A percentile compares a stretch with the other conserved stretches of the same genome.
Conservation (phyloP, 1,140 invertebrate species). For the Caenorhabditis briggsae region DNA sequence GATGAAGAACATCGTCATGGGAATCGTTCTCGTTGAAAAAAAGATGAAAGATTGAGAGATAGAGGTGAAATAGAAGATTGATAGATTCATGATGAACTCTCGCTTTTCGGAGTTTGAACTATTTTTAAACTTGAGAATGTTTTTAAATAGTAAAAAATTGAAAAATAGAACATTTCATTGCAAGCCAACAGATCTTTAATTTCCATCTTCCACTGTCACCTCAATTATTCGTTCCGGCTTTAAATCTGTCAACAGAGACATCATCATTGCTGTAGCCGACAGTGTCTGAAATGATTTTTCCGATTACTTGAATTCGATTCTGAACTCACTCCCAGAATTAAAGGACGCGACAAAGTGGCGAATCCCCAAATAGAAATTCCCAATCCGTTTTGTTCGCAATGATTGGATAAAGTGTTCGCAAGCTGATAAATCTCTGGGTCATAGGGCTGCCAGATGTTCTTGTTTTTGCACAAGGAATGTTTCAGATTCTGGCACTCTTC, state of each 20-base stretch:
- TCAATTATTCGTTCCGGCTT: slow-evolving; percentile 19
- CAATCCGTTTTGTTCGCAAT: slow-evolving; percentile 30
- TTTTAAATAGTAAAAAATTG: not conserved
- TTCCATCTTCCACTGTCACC: not conserved
- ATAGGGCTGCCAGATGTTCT: not conserved
- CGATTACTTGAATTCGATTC: not conserved
- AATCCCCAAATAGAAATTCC: slow-evolving; percentile 37
- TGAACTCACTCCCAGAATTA: slow-evolving; percentile 17
- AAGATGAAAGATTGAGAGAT: not conserved
- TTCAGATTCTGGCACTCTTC: slow-evolving; percentile 29
- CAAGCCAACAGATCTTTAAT: not conserved
- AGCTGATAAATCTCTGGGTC: slow-evolving; percentile 12
- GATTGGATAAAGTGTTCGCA: not conserved
- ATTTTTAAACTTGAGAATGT: not conserved
- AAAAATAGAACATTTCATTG: not conserved
- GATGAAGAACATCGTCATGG: slow-evolving; percentile 12
- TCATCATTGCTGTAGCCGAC: slow-evolving; percentile 25
- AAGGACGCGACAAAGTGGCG: not conserved
- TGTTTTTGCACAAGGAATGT: slow-evolving; percentile 3
- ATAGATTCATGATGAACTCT: slow-evolving; percentile 2
- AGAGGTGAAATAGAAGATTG: not conserved
- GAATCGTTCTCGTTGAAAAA: not conserved
- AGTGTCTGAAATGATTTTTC: not conserved
- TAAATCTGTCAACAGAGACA: slow-evolving; percentile 9
- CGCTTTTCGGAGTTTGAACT: not conserved